Base-by-base conservation (phyloP, 2,888 invertebrate genomes). In the Sarcophaga rosellei region DNA sequence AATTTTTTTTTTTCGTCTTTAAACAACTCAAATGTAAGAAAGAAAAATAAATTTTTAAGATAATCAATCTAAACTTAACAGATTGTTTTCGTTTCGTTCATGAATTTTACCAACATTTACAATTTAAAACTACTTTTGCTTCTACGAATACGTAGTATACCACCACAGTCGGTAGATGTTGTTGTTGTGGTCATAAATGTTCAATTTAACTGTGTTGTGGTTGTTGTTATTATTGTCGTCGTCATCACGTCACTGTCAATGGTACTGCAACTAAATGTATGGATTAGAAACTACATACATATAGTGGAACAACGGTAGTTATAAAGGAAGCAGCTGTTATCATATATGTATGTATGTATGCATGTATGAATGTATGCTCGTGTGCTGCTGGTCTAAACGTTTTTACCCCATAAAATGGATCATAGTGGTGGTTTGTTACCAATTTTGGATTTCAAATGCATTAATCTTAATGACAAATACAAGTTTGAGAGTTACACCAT, bases 401-500 rank as follows among this genome's bases (percentile, higher is more conserved):
- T 35, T 35, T 8, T 35, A 35, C 1, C 8, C 35, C 8, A 35
- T 35, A 35, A 35, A 8, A 35, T 2, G 2, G 35, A 35, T 35
- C 53, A 75, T 75, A 70, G 69, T 70, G 68, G 68, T 25, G 63
- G 83, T 65, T 86, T 77, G 72, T 80, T 86, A 83, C 68, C 86
- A 83, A 86, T 83, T 83, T 86, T 65, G 61, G 44, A 4, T 74
- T 80, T 63, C 35, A 81, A 83, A 83, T 77, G 44, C 69, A 83
- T 86, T 80, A 86, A 86, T 86, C 83, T 86, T 69, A 80, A 80
- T 77, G 76, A 83, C 80, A 83, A 83, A 83, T 81, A 73, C 62
- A 73, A 15, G 53, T 83, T 69, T 35, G 10, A 10, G 8, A 35
- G 15, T 53, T 53, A 53, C 53, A 53, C 53, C 53, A 53, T 53